A percentile compares a stretch with the other conserved stretches of the same genome.
Evolutionary conservation across 2,888 invertebrate genomes (phyloP).

Genomic region (Clistopyga incitator): DNA sequence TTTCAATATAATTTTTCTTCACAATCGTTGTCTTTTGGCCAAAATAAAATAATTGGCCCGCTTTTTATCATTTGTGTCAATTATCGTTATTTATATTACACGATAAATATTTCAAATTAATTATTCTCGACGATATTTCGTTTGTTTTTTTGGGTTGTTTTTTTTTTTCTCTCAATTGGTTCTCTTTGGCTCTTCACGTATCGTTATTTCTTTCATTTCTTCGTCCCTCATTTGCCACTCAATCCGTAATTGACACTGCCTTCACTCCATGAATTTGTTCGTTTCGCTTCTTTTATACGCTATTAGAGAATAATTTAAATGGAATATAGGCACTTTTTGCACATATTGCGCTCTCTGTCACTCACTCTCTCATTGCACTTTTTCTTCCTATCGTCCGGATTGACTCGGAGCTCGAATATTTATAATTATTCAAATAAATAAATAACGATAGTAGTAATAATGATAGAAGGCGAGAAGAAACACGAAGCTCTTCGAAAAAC

Average conservation of each 20-base stretch:
- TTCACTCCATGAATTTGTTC: constrained; percentile 56
- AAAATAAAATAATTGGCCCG: constrained; percentile 47
- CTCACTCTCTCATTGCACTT: constrained; percentile 47
- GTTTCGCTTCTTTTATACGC: constrained; percentile 55
- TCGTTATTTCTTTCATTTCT: constrained; percentile 39
- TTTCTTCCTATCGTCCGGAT: constrained; percentile 45
- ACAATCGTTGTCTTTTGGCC: constrained; percentile 54
- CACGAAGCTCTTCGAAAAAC: neutral
- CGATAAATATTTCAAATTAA: constrained; percentile 64
- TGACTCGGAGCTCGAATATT: constrained; percentile 54
- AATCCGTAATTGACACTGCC: constrained; percentile 68
- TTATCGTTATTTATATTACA: constrained; percentile 35
- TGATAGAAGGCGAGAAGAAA: constrained; percentile 39
- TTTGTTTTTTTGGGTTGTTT: no score
- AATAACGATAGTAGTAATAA: constrained; percentile 17
- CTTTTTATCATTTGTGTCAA: constrained; percentile 38
- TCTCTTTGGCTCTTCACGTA: constrained; percentile 53
- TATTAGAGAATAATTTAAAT: constrained; percentile 70
- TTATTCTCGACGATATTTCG: constrained; percentile 65
- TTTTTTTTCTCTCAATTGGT: constrained; percentile 62
- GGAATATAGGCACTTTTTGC: constrained; percentile 78
- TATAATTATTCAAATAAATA: constrained; percentile 18
- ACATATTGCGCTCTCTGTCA: constrained; percentile 67
- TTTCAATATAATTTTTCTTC: constrained; percentile 60
- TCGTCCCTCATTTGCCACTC: constrained; percentile 57